Base-by-base conservation (phyloP, 53 echinoderm and acorn worm genomes). In the Temnopleurus reevesii region DNA sequence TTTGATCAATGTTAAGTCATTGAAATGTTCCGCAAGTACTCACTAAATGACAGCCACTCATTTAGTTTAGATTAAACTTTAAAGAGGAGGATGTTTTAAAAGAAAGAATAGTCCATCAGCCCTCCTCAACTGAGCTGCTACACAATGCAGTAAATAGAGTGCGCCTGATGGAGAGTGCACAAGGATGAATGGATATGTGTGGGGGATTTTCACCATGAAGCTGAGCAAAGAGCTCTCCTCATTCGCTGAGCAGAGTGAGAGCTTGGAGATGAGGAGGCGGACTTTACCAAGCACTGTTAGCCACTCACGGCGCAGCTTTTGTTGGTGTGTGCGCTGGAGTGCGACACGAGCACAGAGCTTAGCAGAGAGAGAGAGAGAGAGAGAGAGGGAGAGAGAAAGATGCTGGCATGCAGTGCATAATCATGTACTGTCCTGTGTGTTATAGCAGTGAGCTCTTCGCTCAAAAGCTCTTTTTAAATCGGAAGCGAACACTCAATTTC, bases 261-360 rank as follows among this genome's bases (percentile, higher is more conserved):
- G 71, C n/a, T 71, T 7, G 71, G 12, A 5, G 41, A 71, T 36
- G 36, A 80, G 80, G 80, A 80, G 80, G 80, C 80, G 80, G 80
- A 51, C 47, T 49, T 80, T 83, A 49, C 36, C 57, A 34, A 27
- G 21, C 55, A 83, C 83, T 83, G 56, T 55, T 83, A 30, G 53
- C 83, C 83, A 83, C 56, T 83, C 83, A 83, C 54, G 31, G 55
- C 36, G 33, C 83, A 83, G 83, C 12, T 54, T 83, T 27, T 27
- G 29, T 49, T 79, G 79, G 79, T 79, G 46, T 79, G 77, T 79
- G 79, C 79, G 49, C 46, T 79, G 79, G 46, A 15, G 27, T 49
- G 8, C 79, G 79, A 30, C 15, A 23, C 28, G 2, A 27, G 49
- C 49, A 79, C 79, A 47, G 79, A 79, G 79, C 79, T 38, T 15